Percentiles rank a stretch among this genome's conserved stretches.
Evolutionary conservation across 23 tunicate species (phyloP).

Genomic region (Clavelina lepadiformis): DNA sequence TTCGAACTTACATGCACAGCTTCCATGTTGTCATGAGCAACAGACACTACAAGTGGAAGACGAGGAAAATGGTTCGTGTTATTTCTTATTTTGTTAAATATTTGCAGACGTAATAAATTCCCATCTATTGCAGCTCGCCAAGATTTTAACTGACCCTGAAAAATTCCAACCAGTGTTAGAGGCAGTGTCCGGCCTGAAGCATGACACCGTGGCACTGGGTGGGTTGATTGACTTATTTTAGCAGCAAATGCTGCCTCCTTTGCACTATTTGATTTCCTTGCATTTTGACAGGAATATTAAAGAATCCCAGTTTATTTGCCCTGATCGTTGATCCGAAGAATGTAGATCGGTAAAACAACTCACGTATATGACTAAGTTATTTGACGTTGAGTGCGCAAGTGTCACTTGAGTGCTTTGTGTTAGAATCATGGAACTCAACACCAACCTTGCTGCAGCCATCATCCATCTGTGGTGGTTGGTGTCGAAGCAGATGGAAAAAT

Average conservation of each 20-base stretch:
- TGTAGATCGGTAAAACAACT: conserved; percentile 4
- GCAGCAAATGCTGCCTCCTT: too few species aligned
- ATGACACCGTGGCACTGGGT: conserved; percentile 6
- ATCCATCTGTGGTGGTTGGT: conserved; percentile 1
- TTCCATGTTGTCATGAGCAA: conserved; percentile 1
- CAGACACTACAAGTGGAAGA: conserved; percentile 1
- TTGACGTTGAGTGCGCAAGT: too few species aligned
- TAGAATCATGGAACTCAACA: conserved; percentile 7
- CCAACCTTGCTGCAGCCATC: conserved; percentile 12
- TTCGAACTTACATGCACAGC: conserved; percentile 1
- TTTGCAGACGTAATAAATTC: too few species aligned
- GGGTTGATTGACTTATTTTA: too few species aligned
- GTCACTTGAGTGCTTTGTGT: too few species aligned
- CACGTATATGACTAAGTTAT: too few species aligned
- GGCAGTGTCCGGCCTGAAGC: conserved; percentile 8
- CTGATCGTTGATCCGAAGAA: conserved; percentile 19
- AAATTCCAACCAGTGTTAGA: conserved; percentile 13
- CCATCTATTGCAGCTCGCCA: conserved; percentile 8
- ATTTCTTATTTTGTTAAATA: too few species aligned
- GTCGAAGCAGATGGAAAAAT: conserved; percentile 4
- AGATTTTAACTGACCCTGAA: conserved; percentile 13
- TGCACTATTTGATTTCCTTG: too few species aligned
- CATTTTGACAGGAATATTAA: conserved; percentile 11
- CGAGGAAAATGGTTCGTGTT: conserved; percentile 15
- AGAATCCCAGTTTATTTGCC: conserved; percentile 9